These are phyloP conservation scores for Propithecus perrieri DNA, from an alignment of 2,797 vertebrate genomes.

Conservation along the genomic window DNA sequence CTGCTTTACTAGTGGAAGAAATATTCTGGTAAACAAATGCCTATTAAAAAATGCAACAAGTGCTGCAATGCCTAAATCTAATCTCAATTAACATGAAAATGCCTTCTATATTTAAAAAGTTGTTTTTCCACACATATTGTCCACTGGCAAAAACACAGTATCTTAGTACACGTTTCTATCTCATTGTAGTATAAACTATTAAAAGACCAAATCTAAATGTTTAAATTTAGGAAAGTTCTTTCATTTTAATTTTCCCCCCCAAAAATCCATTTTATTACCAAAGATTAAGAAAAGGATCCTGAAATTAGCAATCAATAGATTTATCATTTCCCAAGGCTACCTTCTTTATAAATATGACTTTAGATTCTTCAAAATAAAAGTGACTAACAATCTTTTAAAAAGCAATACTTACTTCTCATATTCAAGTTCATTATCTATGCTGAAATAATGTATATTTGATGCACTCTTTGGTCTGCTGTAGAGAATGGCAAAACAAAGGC, in stretches of 20 bases:
- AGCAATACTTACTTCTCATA: conserved; percentile 96
- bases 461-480: conserved; percentile 95
- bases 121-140: neutral
- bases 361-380: conserved; percentile 28
- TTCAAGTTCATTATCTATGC: conserved; percentile 95
- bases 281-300: neutral
- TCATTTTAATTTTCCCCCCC: neutral
- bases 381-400: conserved; percentile 57
- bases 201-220: neutral
- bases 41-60: neutral
- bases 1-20: neutral
- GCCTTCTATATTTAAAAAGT: neutral
- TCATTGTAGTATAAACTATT: conserved; percentile 6
- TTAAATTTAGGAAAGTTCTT: conserved; percentile 7
- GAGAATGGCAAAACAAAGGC: conserved; percentile 96
- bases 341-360: conserved; percentile 38
- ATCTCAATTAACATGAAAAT: conserved; percentile 16
- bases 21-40: neutral
- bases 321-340: neutral
- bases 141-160: conserved; percentile 11
- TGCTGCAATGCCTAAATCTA: neutral
- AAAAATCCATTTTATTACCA: conserved; percentile 20
- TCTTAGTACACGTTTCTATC: neutral
- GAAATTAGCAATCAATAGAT: neutral
- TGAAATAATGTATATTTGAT: conserved; percentile 95